Evolutionary conservation across 2,113 vertebrate species (phyloP), one percentile per base, ranked within the genome.

Genomic region (Brienomyrus longianalis): DNA sequence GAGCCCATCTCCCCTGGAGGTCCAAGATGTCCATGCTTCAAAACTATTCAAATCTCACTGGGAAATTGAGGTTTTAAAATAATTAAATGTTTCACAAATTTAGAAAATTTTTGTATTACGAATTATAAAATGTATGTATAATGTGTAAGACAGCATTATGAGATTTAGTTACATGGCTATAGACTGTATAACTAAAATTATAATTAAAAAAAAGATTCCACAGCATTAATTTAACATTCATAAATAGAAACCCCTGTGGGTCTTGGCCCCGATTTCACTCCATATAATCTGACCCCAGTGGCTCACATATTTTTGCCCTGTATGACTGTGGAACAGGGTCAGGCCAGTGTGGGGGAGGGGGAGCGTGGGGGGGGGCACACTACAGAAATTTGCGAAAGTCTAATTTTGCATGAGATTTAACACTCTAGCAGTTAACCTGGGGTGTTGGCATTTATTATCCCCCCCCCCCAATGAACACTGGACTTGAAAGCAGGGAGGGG

Each of bases 391-490:
- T 88, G 92, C 86, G 80, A 90, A 70, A 85, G 87, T 91, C 56
- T 90, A 35, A 90, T 91, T 90, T 88, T 80, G 74, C 89, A 91
- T 92, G 90, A 90, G 91, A 91, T 54, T 90, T 89, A 90, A 89
- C 62, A 89, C 70, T 89, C 83, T 13, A 35, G 52, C 74, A 88
- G 83, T 83, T 91, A 89, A 89, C 83, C 66, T 59, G 35, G 48
- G 51, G 83, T 43, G 15, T 13, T 3, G 9, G 52, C 70, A 56
- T 77, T 54, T 83, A 51, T 91, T 91, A 86, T 31, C 74, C 62
- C 51, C 23, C n/a, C 62, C 77, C 85, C 47, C 5, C n/a, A 27
- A 88, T 52, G 70, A 90, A 43, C 84, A 6, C 19, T 5, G 45
- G 59, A 19, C 83, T 70, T 11, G 15, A 50, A 62, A 27, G 47